Evolutionary conservation across 2,797 vertebrate species (phyloP).

Genomic region (Sebastes taczanowskii): DNA sequence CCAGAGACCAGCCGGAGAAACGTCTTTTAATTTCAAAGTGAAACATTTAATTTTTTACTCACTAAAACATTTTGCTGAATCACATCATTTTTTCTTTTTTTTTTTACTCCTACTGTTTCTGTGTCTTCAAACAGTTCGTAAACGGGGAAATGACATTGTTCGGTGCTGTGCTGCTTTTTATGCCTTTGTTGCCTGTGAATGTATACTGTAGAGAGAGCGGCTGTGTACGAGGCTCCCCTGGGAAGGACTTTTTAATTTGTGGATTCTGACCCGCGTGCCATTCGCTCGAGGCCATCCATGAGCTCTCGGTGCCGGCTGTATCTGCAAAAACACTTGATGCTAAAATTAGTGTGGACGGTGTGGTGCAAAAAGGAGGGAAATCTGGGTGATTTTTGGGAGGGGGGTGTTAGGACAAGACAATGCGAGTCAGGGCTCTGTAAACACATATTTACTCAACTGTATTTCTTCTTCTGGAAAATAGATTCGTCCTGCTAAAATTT

Average conservation of each 20-base stretch:
- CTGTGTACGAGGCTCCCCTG: conserved; percentile 62
- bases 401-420: conserved; percentile 37
- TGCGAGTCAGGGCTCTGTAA: conserved; percentile 43
- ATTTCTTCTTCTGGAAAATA: conserved; percentile 27
- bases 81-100: conserved; percentile 45
- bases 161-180: conserved; percentile 59
- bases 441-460: conserved; percentile 58
- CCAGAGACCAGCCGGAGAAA: conserved; percentile 66
- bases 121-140: conserved; percentile 51
- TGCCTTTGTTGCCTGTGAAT: conserved; percentile 72
- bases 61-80: conserved; percentile 71
- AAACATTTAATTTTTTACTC: conserved; percentile 70
- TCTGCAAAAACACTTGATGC: conserved; percentile 73
- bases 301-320: conserved; percentile 66
- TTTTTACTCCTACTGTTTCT: background rate
- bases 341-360: conserved; percentile 74
- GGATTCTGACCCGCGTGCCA: conserved; percentile 75
- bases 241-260: conserved; percentile 80
- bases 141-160: conserved; percentile 59
- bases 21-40: conserved; percentile 70
- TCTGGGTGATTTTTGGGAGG: conserved; percentile 1
- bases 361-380: conserved; percentile 39
- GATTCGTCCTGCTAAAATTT: background rate
- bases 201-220: conserved; percentile 58
- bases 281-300: conserved; percentile 75